Conservation (phyloP, 1,140 invertebrate species). For the Solenopsis fugax region DNA sequence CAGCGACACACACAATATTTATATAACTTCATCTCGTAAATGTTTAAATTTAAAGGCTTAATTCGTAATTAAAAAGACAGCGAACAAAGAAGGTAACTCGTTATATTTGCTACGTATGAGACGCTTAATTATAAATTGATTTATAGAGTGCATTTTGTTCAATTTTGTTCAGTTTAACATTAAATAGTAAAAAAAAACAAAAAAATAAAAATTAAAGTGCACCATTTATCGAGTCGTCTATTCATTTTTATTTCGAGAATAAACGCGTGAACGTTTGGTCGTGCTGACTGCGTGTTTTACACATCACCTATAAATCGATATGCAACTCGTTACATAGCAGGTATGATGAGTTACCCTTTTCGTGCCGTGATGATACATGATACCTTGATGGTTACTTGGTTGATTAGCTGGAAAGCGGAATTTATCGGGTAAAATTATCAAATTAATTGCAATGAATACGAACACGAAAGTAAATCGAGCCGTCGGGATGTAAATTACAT, state of each 20-base stretch:
- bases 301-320: not conserved
- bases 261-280: not conserved
- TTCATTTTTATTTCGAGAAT: not conserved
- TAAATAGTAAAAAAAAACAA: not conserved
- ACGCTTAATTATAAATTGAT: not conserved
- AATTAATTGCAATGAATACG: conserved; percentile 36
- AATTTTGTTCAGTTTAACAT: not conserved
- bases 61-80: conserved; percentile 7
- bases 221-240: not conserved
- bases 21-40: conserved; percentile 23
- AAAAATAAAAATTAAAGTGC: not conserved
- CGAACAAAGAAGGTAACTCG: not conserved
- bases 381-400: conserved; percentile 21
- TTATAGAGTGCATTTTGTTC: not conserved
- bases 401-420: conserved; percentile 18
- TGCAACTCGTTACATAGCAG: not conserved
- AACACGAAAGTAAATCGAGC: conserved; percentile 3
- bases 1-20: not conserved
- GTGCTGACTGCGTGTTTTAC: not conserved
- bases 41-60: not conserved
- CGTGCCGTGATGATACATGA: not conserved
- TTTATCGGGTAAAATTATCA: conserved; percentile 30
- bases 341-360: not conserved
- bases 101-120: not conserved
- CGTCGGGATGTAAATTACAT: conserved; percentile 15